These are phyloP conservation scores for Pseudachorutes palmiensis DNA, from an alignment of 1,140 invertebrate species.

Conservation along the genomic window DNA sequence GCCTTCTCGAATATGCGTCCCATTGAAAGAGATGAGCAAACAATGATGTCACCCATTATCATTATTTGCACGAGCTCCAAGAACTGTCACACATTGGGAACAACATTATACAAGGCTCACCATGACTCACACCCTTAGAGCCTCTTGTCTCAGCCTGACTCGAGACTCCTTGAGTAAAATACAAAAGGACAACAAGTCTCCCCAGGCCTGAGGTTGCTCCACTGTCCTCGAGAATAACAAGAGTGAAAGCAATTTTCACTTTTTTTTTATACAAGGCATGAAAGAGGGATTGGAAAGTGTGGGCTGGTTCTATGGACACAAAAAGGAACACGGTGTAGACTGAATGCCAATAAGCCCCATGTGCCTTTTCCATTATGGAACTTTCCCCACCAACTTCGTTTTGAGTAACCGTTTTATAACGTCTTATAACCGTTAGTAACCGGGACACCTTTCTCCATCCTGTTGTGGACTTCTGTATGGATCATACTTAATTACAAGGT, in stretches of 20 bases:
- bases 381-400: no score
- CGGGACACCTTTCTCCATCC: not conserved
- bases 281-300: not conserved
- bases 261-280: not conserved
- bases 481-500: no score
- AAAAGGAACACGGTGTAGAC: not conserved
- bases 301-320: not conserved
- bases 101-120: no score
- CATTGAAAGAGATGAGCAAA: not conserved
- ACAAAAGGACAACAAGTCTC: not conserved
- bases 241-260: conserved; percentile 9
- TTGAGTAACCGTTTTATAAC: no score
- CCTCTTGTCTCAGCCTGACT: not conserved
- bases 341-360: not conserved
- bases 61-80: not conserved
- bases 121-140: no score
- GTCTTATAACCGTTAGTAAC: not conserved
- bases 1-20: no score
- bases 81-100: not conserved
- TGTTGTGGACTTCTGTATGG: no score
- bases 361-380: not conserved
- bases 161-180: not conserved
- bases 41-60: not conserved
- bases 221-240: not conserved
- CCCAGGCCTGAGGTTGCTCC: not conserved